Evolutionary conservation across 1,140 invertebrate genomes (phyloP), one percentile per base, ranked within the genome.

Genomic region (Aphelenchoides besseyi): DNA sequence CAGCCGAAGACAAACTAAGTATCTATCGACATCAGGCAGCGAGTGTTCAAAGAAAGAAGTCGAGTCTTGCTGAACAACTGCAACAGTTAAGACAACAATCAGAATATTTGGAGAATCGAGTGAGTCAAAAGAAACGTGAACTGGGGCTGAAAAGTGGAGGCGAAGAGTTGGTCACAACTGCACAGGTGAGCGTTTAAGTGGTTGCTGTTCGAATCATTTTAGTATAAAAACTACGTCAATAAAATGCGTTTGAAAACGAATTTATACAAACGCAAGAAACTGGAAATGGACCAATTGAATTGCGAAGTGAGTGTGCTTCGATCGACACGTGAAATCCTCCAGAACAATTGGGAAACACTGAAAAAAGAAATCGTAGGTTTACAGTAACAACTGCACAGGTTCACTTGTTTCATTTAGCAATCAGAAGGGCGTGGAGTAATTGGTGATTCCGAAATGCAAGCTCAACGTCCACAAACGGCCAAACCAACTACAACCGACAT

Each of bases 171-270:
- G 53, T 76, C 29, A 75, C 75, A 1, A 70, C 75, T 23, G 75
- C 76, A 9, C 75, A 76, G 62, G 71, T 73, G 26, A 75, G 30
- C 36, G 41, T 32, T 28, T 70, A 72, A 23, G 5, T 68, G 5
- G 64, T 9, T 8, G 5, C 70, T 55, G 8, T 70, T 9, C 30
- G 28, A 64, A 0, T 0, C 1, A 32, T 3, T 76, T 48, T 41
- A 73, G 74, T 76, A 74, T 59, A 78, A 79, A 68, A 8, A 36
- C 9, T 79, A 79, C 16, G 30, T 76, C 23, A 76, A 76, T 37
- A 76, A 76, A 41, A 32, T 76, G 30, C 69, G 77, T 26, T 68
- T 71, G 28, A 76, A 76, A 52, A 81, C 26, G 30, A 76, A 80
- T 48, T 12, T 67, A 35, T 76, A 76, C 73, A 76, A 76, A 37